phyloP scores from a whole-genome alignment of 2,113 vertebrate species.

The Pampusana beccarii region DNA sequence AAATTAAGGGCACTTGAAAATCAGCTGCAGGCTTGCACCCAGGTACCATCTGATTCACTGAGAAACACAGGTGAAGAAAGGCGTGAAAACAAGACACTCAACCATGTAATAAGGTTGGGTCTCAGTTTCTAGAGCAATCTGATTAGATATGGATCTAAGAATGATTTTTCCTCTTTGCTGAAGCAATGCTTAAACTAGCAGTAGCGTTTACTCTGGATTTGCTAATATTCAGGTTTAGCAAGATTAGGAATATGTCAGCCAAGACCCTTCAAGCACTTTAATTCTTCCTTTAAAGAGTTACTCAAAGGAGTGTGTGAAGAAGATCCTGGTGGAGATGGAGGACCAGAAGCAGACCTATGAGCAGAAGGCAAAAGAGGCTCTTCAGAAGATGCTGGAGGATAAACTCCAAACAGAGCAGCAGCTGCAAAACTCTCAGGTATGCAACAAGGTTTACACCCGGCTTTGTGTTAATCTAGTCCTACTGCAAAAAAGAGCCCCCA shows the following conservation, averaged over 20 bases:
- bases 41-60: conserved; percentile 77
- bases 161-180: neutral
- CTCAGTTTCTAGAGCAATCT: neutral
- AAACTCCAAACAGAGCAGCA: conserved; percentile 80
- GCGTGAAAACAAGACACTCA: neutral
- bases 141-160: neutral
- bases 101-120: neutral
- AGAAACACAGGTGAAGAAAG: neutral
- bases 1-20: conserved; percentile 87
- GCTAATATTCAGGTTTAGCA: neutral
- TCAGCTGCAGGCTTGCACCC: conserved; percentile 87
- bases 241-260: neutral
- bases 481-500: neutral
- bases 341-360: conserved; percentile 87
- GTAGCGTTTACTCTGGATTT: neutral
- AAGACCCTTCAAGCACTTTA: neutral
- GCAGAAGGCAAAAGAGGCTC: conserved; percentile 82
- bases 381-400: conserved; percentile 87
- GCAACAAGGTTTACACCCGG: neutral
- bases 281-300: conserved; percentile 68
- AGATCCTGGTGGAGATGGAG: conserved; percentile 88
- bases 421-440: conserved; percentile 84
- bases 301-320: conserved; percentile 82
- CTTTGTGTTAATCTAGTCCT: neutral
- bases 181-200: neutral